Evolutionary conservation across 1,140 invertebrate genomes (phyloP).

Genomic region (Mactra quadrangularis): DNA sequence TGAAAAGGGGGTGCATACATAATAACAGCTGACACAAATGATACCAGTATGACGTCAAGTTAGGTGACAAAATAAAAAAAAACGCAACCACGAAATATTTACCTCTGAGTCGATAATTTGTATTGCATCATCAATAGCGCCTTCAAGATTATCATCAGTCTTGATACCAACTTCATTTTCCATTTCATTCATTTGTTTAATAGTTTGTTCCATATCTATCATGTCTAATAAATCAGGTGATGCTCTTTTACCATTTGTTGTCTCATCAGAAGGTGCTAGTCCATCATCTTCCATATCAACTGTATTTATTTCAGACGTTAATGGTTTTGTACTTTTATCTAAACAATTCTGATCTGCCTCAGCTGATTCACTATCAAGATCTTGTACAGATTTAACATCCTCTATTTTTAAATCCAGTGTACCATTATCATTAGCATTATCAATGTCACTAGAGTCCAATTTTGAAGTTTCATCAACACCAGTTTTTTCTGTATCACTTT

Average conservation of each 20-base stretch:
- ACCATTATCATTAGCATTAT: neutral
- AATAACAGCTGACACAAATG: too few species aligned
- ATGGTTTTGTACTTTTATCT: neutral
- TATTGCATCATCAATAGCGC: neutral
- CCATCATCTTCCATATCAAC: neutral
- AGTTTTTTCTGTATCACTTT: neutral
- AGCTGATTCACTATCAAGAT: neutral
- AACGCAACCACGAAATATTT: neutral
- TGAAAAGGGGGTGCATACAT: too few species aligned
- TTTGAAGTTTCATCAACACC: neutral
- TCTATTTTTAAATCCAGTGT: conserved; percentile 6
- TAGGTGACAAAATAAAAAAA: neutral
- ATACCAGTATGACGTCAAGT: too few species aligned
- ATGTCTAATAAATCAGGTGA: conserved; percentile 28
- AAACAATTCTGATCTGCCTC: neutral
- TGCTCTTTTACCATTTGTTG: neutral
- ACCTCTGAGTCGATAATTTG: conserved; percentile 14
- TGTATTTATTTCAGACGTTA: neutral
- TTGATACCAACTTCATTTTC: neutral
- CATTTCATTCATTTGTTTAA: conserved; percentile 1
- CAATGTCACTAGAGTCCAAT: too few species aligned
- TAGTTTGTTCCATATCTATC: conserved; percentile 20
- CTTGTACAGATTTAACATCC: neutral
- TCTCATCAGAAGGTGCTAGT: neutral
- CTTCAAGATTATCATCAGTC: neutral